Percentiles rank a stretch among this genome's conserved stretches.
These are phyloP conservation scores for Cyrtonyx montezumae DNA, from an alignment of 2,113 vertebrate species.

Conservation along the genomic window DNA sequence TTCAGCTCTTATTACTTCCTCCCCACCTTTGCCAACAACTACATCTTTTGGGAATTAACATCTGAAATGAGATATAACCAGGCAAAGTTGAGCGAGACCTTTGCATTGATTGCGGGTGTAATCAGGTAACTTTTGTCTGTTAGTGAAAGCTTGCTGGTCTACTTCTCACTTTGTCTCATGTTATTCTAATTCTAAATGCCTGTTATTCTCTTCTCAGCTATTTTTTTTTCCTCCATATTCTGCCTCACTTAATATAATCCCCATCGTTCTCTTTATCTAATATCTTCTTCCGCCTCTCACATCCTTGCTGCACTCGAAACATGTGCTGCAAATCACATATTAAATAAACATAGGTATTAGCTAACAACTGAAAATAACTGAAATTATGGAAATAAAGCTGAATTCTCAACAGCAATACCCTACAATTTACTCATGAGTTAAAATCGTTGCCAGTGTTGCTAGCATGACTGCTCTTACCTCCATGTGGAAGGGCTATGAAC, in stretches of 20 bases:
- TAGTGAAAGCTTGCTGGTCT: not conserved
- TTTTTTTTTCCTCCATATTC: not conserved
- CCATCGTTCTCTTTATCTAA: not conserved
- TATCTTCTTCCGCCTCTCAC: not conserved
- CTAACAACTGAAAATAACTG: not conserved
- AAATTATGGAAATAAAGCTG: not conserved
- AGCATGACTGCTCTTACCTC: not conserved
- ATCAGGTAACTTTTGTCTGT: not conserved
- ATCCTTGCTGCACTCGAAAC: not conserved
- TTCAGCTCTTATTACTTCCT: not conserved
- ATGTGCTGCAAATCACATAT: not conserved
- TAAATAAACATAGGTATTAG: not conserved
- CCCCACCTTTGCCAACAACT: not conserved
- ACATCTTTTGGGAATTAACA: rapidly evolving
- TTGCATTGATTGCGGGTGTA: not conserved
- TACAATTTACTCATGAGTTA: not conserved
- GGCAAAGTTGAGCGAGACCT: not conserved
- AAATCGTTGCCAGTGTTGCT: not conserved
- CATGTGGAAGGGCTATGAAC: not conserved
- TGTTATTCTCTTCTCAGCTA: not conserved
- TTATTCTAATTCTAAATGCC: not conserved
- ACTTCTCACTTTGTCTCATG: not conserved
- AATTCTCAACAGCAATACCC: not conserved
- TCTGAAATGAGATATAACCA: not conserved
- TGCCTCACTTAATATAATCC: not conserved